Conservation (phyloP, 1,140 invertebrate species). For the Batillaria attramentaria region DNA sequence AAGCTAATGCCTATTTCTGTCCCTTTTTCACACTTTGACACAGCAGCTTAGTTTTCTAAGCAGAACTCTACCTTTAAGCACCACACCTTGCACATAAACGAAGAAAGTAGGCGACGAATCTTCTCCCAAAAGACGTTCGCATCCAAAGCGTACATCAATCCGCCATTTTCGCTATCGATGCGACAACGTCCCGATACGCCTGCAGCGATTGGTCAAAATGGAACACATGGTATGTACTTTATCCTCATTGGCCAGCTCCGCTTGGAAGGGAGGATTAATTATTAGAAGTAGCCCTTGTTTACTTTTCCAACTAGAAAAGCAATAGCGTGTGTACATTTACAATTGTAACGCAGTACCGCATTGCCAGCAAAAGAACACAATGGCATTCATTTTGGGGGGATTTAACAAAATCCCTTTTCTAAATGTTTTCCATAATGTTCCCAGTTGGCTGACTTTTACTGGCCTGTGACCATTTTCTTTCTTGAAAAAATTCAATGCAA, state of each 20-base stretch:
- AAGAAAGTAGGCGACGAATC: background rate
- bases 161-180: slow-evolving; percentile 35
- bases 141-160: background rate
- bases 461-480: background rate
- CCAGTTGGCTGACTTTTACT: background rate
- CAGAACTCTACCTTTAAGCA: too few species aligned
- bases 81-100: background rate
- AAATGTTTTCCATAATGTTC: background rate
- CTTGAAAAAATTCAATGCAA: too few species aligned
- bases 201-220: slow-evolving; percentile 34
- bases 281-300: background rate
- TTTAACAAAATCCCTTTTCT: background rate
- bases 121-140: background rate
- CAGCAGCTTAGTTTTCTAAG: background rate
- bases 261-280: slow-evolving; percentile 16
- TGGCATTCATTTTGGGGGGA: background rate
- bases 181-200: slow-evolving; percentile 24
- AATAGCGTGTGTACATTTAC: background rate
- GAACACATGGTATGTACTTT: slow-evolving; percentile 43
- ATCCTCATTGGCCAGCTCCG: slow-evolving; percentile 29
- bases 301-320: too few species aligned
- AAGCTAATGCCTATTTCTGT: background rate
- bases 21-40: background rate
- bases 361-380: too few species aligned
- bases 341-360: too few species aligned